phyloP scores from a whole-genome alignment of 37 sponge, comb jelly and placozoan species.

The Bolinopsis microptera region DNA sequence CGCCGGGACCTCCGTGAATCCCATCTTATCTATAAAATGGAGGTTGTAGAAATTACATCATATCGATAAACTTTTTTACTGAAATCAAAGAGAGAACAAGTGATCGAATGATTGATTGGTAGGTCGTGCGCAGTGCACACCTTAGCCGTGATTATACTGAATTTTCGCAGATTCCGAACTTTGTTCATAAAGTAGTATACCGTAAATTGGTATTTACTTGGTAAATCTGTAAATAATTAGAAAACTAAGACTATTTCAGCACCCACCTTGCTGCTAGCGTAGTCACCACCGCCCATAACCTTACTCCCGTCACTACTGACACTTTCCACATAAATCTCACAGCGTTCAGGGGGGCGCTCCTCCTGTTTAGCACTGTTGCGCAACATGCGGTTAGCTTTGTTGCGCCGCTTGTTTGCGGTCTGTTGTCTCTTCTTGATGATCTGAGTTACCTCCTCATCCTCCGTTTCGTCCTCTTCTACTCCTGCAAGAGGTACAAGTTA shows the following conservation, averaged over 20 bases:
- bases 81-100: too few species aligned
- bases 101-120: too few species aligned
- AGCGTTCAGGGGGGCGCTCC: not conserved
- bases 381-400: not conserved
- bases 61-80: too few species aligned
- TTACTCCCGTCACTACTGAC: slow-evolving; percentile 58
- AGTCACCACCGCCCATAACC: slow-evolving; percentile 51
- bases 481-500: not conserved
- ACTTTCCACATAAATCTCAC: slow-evolving; percentile 38
- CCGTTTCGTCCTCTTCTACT: slow-evolving; percentile 40
- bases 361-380: not conserved
- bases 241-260: too few species aligned
- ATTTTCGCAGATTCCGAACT: too few species aligned
- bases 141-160: too few species aligned
- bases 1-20: slow-evolving; percentile 23
- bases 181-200: too few species aligned
- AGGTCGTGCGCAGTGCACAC: too few species aligned
- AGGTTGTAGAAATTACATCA: too few species aligned
- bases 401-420: slow-evolving; percentile 6
- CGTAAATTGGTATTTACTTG: too few species aligned
- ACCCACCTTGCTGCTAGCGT: slow-evolving; percentile 57
- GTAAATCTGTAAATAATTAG: too few species aligned
- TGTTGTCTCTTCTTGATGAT: slow-evolving; percentile 32
- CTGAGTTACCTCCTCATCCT: slow-evolving; percentile 53
- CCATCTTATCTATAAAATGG: slow-evolving; percentile 3